Percentiles rank a stretch among this genome's conserved stretches.
These are phyloP conservation scores for Theonella swinhoei DNA, from an alignment of 37 sponge, comb jelly and placozoan genomes.

Conservation along the genomic window DNA sequence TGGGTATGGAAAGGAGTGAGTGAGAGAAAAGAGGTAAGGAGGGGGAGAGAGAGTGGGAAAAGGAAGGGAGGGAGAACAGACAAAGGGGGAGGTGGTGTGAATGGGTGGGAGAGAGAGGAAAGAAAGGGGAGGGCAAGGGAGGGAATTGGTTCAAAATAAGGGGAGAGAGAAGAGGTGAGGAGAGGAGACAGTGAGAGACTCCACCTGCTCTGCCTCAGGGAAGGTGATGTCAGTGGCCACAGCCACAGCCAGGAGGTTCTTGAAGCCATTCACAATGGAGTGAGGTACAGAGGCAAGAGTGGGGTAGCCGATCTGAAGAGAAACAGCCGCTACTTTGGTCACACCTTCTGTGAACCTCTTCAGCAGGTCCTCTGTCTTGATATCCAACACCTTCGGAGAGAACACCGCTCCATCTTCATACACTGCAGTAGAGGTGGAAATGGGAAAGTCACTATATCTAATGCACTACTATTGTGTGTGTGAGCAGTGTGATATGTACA, in stretches of 20 bases:
- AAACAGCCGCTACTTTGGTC: slow-evolving; percentile 82
- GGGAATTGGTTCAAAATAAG: no score
- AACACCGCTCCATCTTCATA: slow-evolving; percentile 94
- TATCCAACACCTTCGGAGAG: slow-evolving; percentile 85
- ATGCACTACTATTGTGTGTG: not conserved
- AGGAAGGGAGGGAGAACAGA: no score
- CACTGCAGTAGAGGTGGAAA: slow-evolving; percentile 32
- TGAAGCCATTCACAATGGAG: slow-evolving; percentile 95
- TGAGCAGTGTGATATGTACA: not conserved
- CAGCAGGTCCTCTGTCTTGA: slow-evolving; percentile 81
- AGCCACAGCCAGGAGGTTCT: slow-evolving; percentile 95
- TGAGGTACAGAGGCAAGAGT: slow-evolving; percentile 95
- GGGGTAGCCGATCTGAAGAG: slow-evolving; percentile 90
- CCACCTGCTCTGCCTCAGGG: slow-evolving; percentile 93
- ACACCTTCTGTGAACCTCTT: slow-evolving; percentile 82
- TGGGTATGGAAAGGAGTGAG: no score
- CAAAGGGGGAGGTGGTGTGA: no score
- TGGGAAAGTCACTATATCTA: not conserved
- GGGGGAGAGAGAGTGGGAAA: no score
- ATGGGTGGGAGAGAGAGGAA: no score
- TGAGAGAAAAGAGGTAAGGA: no score
- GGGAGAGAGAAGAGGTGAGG: no score
- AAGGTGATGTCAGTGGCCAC: slow-evolving; percentile 94
- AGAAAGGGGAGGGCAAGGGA: no score
- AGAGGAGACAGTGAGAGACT: no score